Percentiles rank a stretch among this genome's conserved stretches.
These are phyloP conservation scores for Hyposoter didymator DNA, from an alignment of 2,888 invertebrate genomes.

Conservation along the genomic window DNA sequence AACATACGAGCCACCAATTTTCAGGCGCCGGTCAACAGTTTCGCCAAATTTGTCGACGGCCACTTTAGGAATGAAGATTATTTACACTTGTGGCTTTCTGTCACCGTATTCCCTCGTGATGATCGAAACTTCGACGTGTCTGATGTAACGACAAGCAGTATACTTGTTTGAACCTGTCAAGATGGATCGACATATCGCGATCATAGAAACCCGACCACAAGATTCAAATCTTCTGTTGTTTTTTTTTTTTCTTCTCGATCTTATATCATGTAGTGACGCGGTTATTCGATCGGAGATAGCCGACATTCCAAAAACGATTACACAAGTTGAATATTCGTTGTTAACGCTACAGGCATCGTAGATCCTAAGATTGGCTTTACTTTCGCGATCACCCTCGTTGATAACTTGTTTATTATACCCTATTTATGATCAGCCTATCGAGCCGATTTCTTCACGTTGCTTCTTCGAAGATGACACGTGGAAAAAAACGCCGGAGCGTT, in stretches of 20 bases:
- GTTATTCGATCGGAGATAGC: constrained; percentile 21
- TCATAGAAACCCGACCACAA: neutral
- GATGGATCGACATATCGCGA: neutral
- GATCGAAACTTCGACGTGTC: neutral
- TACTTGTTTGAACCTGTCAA: neutral
- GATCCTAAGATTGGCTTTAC: constrained; percentile 42
- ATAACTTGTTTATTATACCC: constrained; percentile 18
- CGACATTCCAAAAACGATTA: constrained; percentile 44
- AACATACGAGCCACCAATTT: constrained; percentile 10
- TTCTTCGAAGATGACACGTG: neutral
- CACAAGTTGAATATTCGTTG: neutral
- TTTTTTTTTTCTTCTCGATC: constrained; percentile 12
- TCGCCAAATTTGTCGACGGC: neutral
- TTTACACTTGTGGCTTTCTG: neutral
- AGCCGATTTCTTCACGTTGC: constrained; percentile 14
- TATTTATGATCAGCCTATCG: constrained; percentile 20
- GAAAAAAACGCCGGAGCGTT: neutral
- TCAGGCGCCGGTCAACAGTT: neutral
- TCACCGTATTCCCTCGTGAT: neutral
- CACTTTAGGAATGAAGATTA: neutral
- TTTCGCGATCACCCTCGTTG: constrained; percentile 28
- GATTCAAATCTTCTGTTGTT: neutral
- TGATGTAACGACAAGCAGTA: neutral
- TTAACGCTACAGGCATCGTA: neutral
- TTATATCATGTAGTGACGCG: neutral